Percentiles rank a stretch among this genome's conserved stretches.
These are phyloP conservation scores for Buphagus erythrorhynchus DNA, from an alignment of 2,797 vertebrate genomes.

Conservation along the genomic window DNA sequence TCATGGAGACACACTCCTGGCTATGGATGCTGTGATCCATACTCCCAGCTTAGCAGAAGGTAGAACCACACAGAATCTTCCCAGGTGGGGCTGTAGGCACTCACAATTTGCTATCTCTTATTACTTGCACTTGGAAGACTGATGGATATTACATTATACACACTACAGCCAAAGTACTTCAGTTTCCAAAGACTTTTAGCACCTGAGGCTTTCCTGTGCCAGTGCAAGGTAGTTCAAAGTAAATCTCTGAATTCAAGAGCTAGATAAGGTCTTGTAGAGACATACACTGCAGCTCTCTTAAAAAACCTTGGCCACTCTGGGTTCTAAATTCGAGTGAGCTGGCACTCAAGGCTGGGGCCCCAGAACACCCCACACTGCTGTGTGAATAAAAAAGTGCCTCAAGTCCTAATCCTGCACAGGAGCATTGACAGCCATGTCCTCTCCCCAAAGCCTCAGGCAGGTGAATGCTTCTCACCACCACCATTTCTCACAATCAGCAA, in stretches of 20 bases:
- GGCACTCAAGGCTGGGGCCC: background rate
- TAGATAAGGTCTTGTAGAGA: background rate
- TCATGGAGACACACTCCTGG: background rate
- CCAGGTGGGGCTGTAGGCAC: background rate
- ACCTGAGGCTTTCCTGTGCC: background rate
- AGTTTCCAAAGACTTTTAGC: background rate
- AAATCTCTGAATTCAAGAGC: background rate
- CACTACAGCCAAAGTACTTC: background rate
- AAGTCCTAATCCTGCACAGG: background rate
- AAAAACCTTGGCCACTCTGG: background rate
- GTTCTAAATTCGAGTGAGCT: background rate
- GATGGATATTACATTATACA: background rate
- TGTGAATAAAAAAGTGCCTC: fast-evolving
- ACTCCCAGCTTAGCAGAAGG: background rate
- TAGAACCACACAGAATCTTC: background rate
- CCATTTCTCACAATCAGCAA: background rate
- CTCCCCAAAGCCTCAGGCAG: background rate
- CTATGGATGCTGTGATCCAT: background rate
- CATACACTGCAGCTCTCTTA: background rate
- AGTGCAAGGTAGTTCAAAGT: background rate
- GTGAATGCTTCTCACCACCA: background rate
- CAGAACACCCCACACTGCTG: background rate
- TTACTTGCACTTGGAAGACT: background rate
- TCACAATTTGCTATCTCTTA: background rate
- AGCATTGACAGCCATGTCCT: background rate